phyloP scores from a whole-genome alignment of 2,888 invertebrate species.

The Ennomos fuscantarius region DNA sequence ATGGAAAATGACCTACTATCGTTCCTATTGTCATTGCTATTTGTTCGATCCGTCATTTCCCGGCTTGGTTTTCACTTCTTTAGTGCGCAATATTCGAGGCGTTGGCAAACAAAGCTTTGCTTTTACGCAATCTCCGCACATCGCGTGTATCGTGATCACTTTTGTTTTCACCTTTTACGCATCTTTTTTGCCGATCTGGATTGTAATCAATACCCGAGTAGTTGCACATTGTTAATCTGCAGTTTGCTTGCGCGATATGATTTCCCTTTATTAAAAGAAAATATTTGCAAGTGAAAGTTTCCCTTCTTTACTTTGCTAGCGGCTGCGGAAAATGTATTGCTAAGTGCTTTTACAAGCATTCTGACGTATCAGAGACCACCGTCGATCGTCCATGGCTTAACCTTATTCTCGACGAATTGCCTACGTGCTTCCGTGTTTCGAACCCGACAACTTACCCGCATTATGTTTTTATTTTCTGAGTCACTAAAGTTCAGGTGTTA shows the following conservation, averaged over 20 bases:
- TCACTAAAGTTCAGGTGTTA: conserved; percentile 30
- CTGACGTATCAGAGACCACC: conserved; percentile 53
- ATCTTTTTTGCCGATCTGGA: conserved; percentile 62
- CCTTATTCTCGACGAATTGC: conserved; percentile 55
- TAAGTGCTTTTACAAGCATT: conserved; percentile 38
- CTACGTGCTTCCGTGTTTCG: conserved; percentile 58
- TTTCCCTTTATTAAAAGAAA: conserved; percentile 72
- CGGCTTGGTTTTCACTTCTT: conserved; percentile 29
- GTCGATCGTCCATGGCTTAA: conserved; percentile 52
- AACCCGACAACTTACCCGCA: conserved; percentile 37
- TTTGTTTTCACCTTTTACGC: conserved; percentile 69
- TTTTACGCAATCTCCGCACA: conserved; percentile 57
- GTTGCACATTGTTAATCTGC: conserved; percentile 63
- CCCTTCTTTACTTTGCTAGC: conserved; percentile 43
- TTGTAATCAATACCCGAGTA: conserved; percentile 61
- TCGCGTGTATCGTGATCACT: conserved; percentile 69
- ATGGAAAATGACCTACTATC: conserved; percentile 1
- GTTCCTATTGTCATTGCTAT: not conserved
- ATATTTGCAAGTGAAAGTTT: conserved; percentile 70
- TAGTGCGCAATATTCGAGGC: conserved; percentile 23
- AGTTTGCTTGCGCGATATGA: conserved; percentile 47
- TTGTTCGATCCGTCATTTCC: too few species aligned
- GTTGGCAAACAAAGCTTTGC: conserved; percentile 32
- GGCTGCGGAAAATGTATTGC: conserved; percentile 51
- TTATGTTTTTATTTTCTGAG: conserved; percentile 27